Evolutionary conservation across 1,140 invertebrate genomes (phyloP).

Genomic region (Zaprionus gabonicus): DNA sequence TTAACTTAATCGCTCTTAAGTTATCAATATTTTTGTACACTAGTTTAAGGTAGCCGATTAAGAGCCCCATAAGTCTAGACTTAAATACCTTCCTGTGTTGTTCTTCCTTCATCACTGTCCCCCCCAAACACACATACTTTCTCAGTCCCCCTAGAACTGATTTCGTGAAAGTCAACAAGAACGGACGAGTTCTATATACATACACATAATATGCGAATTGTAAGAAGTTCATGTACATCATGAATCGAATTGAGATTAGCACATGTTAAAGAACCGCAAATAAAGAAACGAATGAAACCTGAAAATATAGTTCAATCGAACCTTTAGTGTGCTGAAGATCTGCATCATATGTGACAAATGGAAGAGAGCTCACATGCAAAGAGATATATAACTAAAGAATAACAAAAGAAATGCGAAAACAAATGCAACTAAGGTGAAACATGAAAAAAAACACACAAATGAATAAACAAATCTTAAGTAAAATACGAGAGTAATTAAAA

Average conservation of each 20-base stretch:
- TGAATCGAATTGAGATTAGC: slow-evolving; percentile 57
- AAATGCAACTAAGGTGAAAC: slow-evolving; percentile 75
- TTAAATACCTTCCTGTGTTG: slow-evolving; percentile 27
- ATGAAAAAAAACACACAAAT: slow-evolving; percentile 45
- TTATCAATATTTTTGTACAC: slow-evolving; percentile 78
- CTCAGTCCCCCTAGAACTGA: slow-evolving; percentile 11
- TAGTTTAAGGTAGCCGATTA: slow-evolving; percentile 71
- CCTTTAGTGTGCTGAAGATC: slow-evolving; percentile 70
- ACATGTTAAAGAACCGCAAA: slow-evolving; percentile 73
- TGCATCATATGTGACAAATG: slow-evolving; percentile 58
- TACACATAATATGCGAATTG: slow-evolving; percentile 26
- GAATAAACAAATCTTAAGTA: slow-evolving; percentile 30
- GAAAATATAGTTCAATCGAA: slow-evolving; percentile 20
- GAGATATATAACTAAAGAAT: slow-evolving; percentile 12
- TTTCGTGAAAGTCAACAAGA: slow-evolving; percentile 33
- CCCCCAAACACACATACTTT: slow-evolving; percentile 3
- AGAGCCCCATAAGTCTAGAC: slow-evolving; percentile 59
- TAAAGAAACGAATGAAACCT: slow-evolving; percentile 47
- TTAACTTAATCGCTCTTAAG: slow-evolving; percentile 71
- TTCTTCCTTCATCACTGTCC: slow-evolving; percentile 10
- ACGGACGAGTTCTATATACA: slow-evolving; percentile 15
- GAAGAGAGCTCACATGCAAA: slow-evolving; percentile 25
- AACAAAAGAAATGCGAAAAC: slow-evolving; percentile 26
- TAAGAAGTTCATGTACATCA: slow-evolving; percentile 32
- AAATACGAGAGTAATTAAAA: background rate